Evolutionary conservation across 2,888 invertebrate genomes (phyloP).

Genomic region (Caenorhabditis panamensis): DNA sequence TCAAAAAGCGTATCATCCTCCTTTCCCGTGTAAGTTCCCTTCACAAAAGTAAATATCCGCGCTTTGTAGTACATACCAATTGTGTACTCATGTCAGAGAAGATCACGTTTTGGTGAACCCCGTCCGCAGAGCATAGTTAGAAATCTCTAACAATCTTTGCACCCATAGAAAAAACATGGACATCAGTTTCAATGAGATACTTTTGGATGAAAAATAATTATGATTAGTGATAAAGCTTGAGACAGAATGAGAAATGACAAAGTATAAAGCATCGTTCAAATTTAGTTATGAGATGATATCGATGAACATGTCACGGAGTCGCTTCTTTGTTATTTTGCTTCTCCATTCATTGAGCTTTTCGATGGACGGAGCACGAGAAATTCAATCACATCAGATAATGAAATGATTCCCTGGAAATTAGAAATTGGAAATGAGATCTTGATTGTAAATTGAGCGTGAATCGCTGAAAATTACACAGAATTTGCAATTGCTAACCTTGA

Average conservation of each 20-base stretch:
- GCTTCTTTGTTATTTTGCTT: constrained; percentile 11
- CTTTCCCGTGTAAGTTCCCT: constrained; percentile 44
- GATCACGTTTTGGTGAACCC: constrained; percentile 59
- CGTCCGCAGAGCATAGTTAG: constrained; percentile 33
- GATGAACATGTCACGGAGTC: constrained; percentile 32
- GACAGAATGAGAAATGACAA: constrained; percentile 5
- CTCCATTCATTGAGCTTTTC: constrained; percentile 15
- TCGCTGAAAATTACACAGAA: too few relatives aligned
- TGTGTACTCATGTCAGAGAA: constrained; percentile 59
- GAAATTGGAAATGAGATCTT: too few relatives aligned
- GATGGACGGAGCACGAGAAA: constrained; percentile 55
- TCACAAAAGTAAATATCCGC: constrained; percentile 57
- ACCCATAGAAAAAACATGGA: constrained; percentile 8
- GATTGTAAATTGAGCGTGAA: too few relatives aligned
- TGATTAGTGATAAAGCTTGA: constrained; percentile 5
- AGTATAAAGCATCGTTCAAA: constrained; percentile 30
- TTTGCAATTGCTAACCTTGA: too few relatives aligned
- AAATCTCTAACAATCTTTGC: constrained; percentile 24
- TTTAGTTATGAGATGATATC: constrained; percentile 30
- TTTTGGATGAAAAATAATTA: not conserved
- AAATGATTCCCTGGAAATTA: constrained; percentile 58
- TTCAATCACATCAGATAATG: constrained; percentile 62
- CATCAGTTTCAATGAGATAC: constrained; percentile 21
- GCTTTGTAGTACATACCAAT: constrained; percentile 57
- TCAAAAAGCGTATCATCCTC: constrained; percentile 65